phyloP scores from a whole-genome alignment of 2,797 vertebrate genomes.

The Urocyon cinereoargenteus region DNA sequence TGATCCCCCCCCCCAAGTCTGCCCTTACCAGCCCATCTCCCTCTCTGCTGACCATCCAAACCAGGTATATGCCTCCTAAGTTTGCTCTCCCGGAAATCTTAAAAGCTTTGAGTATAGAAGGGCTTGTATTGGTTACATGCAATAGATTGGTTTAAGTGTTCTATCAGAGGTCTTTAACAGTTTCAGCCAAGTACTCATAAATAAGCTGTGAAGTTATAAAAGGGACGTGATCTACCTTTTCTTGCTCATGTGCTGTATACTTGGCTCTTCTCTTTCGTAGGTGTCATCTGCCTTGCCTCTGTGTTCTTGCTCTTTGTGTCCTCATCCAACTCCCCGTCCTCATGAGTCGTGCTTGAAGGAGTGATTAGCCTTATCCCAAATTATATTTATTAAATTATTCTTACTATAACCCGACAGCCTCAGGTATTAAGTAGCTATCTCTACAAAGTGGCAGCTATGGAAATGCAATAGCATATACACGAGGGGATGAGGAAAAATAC shows the following conservation, averaged over 20 bases:
- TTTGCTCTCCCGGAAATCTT: background rate
- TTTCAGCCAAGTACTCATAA: background rate
- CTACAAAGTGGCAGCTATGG: slow-evolving; percentile 1
- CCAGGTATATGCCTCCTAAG: background rate
- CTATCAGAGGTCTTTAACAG: background rate
- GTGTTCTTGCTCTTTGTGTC: background rate
- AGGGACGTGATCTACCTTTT: rapidly evolving
- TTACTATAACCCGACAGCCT: slow-evolving; percentile 37
- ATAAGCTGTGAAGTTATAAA: background rate
- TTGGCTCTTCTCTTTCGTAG: background rate
- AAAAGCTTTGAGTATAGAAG: background rate
- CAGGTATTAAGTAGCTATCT: slow-evolving; percentile 6
- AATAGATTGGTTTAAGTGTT: background rate
- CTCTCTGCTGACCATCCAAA: background rate
- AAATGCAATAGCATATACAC: slow-evolving; percentile 7
- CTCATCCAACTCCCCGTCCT: background rate
- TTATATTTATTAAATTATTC: background rate
- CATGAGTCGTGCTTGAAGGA: background rate
- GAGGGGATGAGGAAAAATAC: background rate
- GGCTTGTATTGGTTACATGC: background rate
- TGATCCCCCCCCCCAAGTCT: background rate
- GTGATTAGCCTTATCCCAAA: background rate
- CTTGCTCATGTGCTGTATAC: background rate
- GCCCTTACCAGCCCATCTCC: background rate
- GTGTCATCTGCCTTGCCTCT: background rate